Evolutionary conservation across 2,113 vertebrate species (phyloP), one percentile per base, ranked within the genome.

Genomic region (Pomatostomus ruficeps): DNA sequence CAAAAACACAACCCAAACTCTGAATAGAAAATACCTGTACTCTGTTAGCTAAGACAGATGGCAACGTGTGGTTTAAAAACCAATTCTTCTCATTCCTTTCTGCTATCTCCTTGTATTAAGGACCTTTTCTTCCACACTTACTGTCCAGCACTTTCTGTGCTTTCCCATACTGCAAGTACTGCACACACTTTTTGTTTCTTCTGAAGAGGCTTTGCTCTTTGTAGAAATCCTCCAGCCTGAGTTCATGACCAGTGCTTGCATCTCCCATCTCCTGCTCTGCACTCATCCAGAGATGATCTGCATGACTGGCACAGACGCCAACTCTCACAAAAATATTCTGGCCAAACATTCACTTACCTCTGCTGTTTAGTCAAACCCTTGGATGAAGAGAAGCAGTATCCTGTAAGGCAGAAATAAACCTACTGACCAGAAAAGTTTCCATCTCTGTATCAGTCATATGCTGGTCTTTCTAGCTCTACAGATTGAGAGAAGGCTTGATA

Each of bases 161-260:
- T 92, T 75, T 82, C 11, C 29, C 40, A 75, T 26, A 25, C 26
- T 79, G 26, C 3, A 67, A 85, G 49, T 12, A 33, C 23, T n/a
- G 8, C 26, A 38, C 1, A 1, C 9, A 23, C 2, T 18, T 68
- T 36, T 18, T 36, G n/a, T n/a, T n/a, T 67, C 86, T 68, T 46
- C 36, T 90, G 31, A 82, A 45, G 14, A 8, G 6, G 3, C 2
- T 81, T 84, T 77, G 4, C 2, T 54, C 16, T 59, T 46, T 75
- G 11, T 33, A 33, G 33, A 42, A 82, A 42, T 75, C 25, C 9
- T 82, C 15, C 35, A 81, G 7, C 4, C 18, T 71, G 23, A 0
- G 0, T 10, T 73, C 4, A 1, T 68, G 26, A 70, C 5, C 0
- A 3, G 7, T 57, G 8, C 25, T 75, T 62, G 8, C 11, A n/a